Evolutionary conservation across 1,140 invertebrate genomes (phyloP).

Genomic region (Brachionus plicatilis): DNA sequence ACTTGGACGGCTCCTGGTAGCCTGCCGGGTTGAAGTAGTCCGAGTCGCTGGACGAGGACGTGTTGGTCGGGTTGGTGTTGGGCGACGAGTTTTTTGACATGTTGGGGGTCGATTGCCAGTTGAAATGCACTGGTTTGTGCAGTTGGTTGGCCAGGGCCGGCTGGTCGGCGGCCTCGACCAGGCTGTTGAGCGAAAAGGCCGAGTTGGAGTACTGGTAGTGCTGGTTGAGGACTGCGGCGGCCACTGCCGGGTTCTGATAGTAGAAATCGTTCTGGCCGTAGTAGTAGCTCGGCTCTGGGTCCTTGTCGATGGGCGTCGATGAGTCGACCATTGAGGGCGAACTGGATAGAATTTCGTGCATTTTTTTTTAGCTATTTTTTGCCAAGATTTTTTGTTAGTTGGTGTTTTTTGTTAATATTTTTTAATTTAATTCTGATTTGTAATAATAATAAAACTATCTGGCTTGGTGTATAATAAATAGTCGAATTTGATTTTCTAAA

Average conservation of each 20-base stretch:
- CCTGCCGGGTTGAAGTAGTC: not conserved
- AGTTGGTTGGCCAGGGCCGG: not conserved
- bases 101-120: not conserved
- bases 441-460: constrained; percentile 27
- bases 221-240: not conserved
- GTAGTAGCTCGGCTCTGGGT: not conserved
- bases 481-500: constrained; percentile 1
- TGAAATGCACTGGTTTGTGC: not conserved
- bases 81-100: constrained; percentile 21
- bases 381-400: not conserved
- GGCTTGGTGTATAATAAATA: constrained; percentile 17
- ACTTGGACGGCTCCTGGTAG: not conserved
- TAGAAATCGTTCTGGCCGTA: not conserved
- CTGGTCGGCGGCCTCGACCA: not conserved
- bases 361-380: not conserved
- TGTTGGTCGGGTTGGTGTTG: constrained; percentile 4
- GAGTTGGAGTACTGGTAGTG: not conserved
- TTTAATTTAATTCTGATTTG: constrained; percentile 31
- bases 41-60: constrained; percentile 3
- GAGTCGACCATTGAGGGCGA: not conserved
- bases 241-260: not conserved
- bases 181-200: not conserved
- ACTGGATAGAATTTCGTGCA: constrained; percentile 20
- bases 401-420: not conserved
- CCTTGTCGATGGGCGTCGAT: not conserved